Evolutionary conservation across 2,797 vertebrate species (phyloP).

Genomic region (Notolepis coatsorum): DNA sequence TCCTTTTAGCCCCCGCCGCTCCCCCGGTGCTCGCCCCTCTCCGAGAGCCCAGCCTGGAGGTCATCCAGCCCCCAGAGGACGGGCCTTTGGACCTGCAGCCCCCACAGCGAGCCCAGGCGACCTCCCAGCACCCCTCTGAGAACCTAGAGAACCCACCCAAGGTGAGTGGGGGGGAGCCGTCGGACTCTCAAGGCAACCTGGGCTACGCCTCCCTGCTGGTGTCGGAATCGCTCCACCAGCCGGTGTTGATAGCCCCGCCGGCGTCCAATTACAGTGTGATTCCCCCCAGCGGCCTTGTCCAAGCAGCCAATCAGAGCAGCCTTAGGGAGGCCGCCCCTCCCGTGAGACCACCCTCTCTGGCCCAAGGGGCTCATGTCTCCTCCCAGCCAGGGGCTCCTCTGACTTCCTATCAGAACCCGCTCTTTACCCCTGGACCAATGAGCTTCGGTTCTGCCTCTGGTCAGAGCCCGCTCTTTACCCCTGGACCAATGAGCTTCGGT

Average conservation of each 20-base stretch:
- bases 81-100: constrained; percentile 76
- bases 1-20: constrained; percentile 93
- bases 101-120: constrained; percentile 57
- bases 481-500: constrained; percentile 64
- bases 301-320: constrained; percentile 77
- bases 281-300: constrained; percentile 76
- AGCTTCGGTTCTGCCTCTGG: constrained; percentile 57
- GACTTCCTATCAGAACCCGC: constrained; percentile 70
- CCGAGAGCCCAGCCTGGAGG: constrained; percentile 81
- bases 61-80: constrained; percentile 93
- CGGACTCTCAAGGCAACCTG: constrained; percentile 86
- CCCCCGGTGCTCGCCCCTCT: constrained; percentile 87
- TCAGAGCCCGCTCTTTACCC: constrained; percentile 74
- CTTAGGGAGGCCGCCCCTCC: constrained; percentile 68
- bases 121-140: constrained; percentile 83
- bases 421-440: constrained; percentile 71
- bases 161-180: constrained; percentile 84
- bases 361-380: constrained; percentile 62
- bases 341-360: constrained; percentile 59
- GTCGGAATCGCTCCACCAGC: constrained; percentile 88
- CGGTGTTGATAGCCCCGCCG: constrained; percentile 91
- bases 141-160: constrained; percentile 97
- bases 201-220: constrained; percentile 92
- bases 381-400: constrained; percentile 57
- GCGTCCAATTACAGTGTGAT: constrained; percentile 88